Base-by-base conservation (phyloP, 2,888 invertebrate species). In the Orthosia cruda region DNA sequence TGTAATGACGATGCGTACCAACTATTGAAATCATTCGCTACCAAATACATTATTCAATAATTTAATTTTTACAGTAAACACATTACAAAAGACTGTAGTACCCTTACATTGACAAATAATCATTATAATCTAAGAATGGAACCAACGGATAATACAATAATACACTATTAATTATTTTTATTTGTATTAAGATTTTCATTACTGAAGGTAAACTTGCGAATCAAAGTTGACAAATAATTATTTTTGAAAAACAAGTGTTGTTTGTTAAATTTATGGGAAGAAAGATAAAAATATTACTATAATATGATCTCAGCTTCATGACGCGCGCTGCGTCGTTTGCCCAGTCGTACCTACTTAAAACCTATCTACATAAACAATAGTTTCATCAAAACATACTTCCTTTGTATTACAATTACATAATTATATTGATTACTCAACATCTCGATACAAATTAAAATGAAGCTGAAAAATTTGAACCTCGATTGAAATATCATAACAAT, bases 51-150 rank as follows among this genome's bases (percentile, higher is more conserved):
- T 89, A 85, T 87, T 91, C 86, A 93, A 93, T 93, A 91, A 92
- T 92, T 93, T 91, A 92, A 50, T 84, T 88, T 93, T 93, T 94
- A 94, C 92, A 94, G 74, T 92, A 92, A 93, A 94, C 92, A 93
- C 90, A 90, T 92, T 93, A 92, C 85, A 93, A 94, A 94, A 94
- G 91, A 93, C 92, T 92, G 92, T 93, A 93, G 92, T 93, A 93
- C 91, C 91, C 93, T 93, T 94, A 94, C 82, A 92, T 89, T 92
- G 91, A 93, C 89, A 92, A 90, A 89, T 88, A 87, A 86, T 83
- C 72, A 82, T 83, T 84, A 89, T 74, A 88, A 86, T 84, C 86
- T 87, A 84, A 85, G 81, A 84, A 77, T 89, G 88, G 88, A 91
- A 88, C 86, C 84, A 82, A 86, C 83, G 85, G 85, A 87, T 85